Conservation (phyloP, 2,797 vertebrate genomes). For the Eulemur rubriventer region DNA sequence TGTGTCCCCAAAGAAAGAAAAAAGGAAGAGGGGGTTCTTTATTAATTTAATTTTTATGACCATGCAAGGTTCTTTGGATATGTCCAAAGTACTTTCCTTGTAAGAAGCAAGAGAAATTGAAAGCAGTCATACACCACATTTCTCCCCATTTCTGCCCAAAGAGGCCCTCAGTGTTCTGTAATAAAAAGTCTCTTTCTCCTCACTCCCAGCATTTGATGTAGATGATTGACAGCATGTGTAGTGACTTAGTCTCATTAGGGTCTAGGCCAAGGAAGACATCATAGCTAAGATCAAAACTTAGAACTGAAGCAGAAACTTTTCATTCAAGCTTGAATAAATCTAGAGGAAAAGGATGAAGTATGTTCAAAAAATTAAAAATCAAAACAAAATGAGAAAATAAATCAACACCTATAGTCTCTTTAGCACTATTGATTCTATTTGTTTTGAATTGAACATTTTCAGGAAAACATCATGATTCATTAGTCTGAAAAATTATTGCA, state of each 20-base stretch:
- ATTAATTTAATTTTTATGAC: not conserved
- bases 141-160: not conserved
- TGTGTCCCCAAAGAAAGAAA: not conserved
- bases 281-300: slow-evolving; percentile 44
- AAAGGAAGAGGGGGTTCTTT: accelerated
- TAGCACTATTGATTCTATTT: slow-evolving; percentile 18
- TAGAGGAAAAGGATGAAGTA: not conserved
- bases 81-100: not conserved
- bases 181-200: not conserved
- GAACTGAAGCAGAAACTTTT: not conserved
- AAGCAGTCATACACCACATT: not conserved
- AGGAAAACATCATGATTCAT: slow-evolving; percentile 17
- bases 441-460: not conserved
- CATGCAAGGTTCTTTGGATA: not conserved
- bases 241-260: not conserved
- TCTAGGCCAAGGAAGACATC: slow-evolving; percentile 4
- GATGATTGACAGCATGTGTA: not conserved
- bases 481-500: slow-evolving; percentile 27
- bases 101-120: not conserved
- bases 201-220: slow-evolving; percentile 9
- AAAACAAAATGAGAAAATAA: not conserved
- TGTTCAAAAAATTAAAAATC: slow-evolving; percentile 41
- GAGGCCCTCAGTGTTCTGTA: not conserved
- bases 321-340: not conserved
- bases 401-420: not conserved